Conservation (phyloP, 2,797 vertebrate genomes). For the Pangasius mekongensis region DNA sequence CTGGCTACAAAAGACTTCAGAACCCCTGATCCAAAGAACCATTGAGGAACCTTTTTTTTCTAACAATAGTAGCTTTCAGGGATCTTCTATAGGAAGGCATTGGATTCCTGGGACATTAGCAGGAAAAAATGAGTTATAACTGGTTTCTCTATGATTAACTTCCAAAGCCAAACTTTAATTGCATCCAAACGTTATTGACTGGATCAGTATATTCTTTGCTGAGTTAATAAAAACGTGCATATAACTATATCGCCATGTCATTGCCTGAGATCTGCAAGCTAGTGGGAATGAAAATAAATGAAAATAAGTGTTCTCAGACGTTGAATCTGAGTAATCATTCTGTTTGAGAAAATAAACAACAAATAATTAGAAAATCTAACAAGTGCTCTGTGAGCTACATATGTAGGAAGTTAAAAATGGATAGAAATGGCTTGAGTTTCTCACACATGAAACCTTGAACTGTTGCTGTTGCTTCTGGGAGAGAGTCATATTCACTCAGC, state of each 20-base stretch:
- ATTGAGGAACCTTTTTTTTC: not conserved
- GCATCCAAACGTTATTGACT: not conserved
- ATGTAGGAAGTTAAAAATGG: not conserved
- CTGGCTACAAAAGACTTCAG: not conserved
- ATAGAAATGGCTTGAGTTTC: not conserved
- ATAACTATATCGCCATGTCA: not conserved
- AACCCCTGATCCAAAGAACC: not conserved
- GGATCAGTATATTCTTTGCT: not conserved
- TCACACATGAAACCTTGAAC: not conserved
- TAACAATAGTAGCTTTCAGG: not conserved
- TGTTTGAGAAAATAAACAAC: not conserved
- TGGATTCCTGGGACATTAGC: not conserved
- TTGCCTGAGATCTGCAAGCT: not conserved
- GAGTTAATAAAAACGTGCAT: not conserved
- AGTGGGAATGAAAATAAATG: not conserved
- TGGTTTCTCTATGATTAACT: not conserved
- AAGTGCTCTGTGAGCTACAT: not conserved
- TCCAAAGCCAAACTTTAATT: not conserved
- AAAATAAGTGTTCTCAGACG: not conserved
- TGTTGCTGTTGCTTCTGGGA: not conserved
- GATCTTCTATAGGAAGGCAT: not conserved
- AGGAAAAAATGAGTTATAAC: not conserved
- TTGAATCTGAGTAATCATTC: not conserved
- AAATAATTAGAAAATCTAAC: not conserved
- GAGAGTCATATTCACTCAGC: not conserved